These are phyloP conservation scores for Ctenopoma multispine DNA, from an alignment of 2,797 vertebrate species.

Conservation along the genomic window DNA sequence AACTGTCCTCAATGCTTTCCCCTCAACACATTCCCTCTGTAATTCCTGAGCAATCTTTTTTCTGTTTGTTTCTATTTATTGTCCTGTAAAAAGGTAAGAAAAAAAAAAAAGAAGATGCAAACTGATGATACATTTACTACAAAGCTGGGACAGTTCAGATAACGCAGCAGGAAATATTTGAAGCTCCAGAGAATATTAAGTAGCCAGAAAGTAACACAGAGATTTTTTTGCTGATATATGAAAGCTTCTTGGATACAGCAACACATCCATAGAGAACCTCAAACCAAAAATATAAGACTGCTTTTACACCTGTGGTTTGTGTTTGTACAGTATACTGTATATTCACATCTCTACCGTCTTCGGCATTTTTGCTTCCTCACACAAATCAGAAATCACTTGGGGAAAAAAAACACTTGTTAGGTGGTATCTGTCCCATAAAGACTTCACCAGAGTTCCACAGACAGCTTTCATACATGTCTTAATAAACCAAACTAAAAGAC, in stretches of 20 bases:
- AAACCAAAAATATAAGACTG: not conserved
- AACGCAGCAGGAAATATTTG: constrained; percentile 26
- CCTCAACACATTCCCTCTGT: constrained; percentile 30
- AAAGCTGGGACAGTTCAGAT: constrained; percentile 48
- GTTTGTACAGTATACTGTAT: not conserved
- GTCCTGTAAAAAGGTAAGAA: constrained; percentile 12
- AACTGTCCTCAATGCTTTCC: constrained; percentile 20
- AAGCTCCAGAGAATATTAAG: constrained; percentile 26
- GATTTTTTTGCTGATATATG: constrained; percentile 6
- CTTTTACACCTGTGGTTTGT: constrained; percentile 5
- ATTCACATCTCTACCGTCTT: too few relatives aligned
- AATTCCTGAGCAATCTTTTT: constrained; percentile 37
- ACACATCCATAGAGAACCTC: not conserved
- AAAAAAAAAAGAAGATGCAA: not conserved
- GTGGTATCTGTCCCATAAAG: too few relatives aligned
- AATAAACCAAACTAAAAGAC: too few relatives aligned
- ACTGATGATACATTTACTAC: constrained; percentile 45
- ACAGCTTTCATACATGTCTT: too few relatives aligned
- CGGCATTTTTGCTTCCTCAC: too few relatives aligned
- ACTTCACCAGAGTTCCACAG: too few relatives aligned
- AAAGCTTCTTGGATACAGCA: constrained; percentile 18
- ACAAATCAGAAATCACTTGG: too few relatives aligned
- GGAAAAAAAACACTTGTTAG: too few relatives aligned
- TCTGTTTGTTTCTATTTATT: too few relatives aligned
- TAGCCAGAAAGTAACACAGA: constrained; percentile 9